phyloP scores from a whole-genome alignment of 2,888 invertebrate species.

The Agrotis segetum region DNA sequence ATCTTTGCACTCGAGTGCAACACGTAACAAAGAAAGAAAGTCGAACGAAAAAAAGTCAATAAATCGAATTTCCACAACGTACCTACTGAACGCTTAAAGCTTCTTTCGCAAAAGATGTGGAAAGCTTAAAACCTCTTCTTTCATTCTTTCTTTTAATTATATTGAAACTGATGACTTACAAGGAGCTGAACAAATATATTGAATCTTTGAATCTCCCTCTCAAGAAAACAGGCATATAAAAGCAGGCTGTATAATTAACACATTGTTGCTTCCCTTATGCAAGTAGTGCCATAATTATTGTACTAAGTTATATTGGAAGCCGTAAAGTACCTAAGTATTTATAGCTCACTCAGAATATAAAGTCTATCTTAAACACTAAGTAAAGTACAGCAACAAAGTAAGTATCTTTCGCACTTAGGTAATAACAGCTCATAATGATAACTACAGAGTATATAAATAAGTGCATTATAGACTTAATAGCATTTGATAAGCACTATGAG shows the following conservation, averaged over 20 bases:
- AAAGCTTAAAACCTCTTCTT: no score
- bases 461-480: no score
- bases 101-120: no score
- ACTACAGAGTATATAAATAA: background rate
- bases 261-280: background rate
- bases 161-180: no score
- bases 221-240: background rate
- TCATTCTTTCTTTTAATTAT: no score
- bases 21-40: no score
- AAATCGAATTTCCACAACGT: no score
- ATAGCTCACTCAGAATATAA: background rate
- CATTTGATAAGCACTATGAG: no score
- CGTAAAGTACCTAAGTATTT: constrained; percentile 5
- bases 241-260: background rate
- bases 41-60: no score
- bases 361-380: background rate
- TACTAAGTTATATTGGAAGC: background rate
- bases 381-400: constrained; percentile 22
- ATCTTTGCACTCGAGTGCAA: no score
- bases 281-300: background rate
- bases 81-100: no score
- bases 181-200: background rate
- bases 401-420: constrained; percentile 2
- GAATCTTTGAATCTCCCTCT: background rate
- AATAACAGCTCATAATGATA: constrained; percentile 4